These are phyloP conservation scores for Bhutanitis thaidina DNA, from an alignment of 2,888 invertebrate genomes.

Conservation along the genomic window DNA sequence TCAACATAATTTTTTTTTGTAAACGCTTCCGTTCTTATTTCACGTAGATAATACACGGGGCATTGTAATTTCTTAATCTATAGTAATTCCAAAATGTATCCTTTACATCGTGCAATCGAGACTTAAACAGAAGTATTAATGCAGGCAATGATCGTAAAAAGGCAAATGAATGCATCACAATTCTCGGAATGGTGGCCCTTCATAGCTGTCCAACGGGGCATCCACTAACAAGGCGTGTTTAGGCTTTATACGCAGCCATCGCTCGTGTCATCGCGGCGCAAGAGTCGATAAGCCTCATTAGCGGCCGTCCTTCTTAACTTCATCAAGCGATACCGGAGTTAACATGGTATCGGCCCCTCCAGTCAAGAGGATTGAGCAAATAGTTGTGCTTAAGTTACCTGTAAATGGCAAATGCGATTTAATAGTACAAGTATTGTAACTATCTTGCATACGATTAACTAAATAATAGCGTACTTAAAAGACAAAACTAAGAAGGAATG, in stretches of 20 bases:
- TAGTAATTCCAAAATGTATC: too few relatives aligned
- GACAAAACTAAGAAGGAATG: constrained; percentile 5
- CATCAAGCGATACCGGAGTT: constrained; percentile 50
- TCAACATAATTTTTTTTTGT: too few relatives aligned
- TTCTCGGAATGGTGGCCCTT: constrained; percentile 12
- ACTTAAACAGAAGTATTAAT: not conserved
- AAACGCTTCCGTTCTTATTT: too few relatives aligned
- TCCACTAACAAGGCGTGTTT: constrained; percentile 53
- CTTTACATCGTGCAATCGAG: too few relatives aligned
- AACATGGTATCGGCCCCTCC: constrained; percentile 5
- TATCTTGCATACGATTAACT: constrained; percentile 18
- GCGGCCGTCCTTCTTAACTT: constrained; percentile 55
- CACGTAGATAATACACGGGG: too few relatives aligned
- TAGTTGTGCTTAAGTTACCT: constrained; percentile 4
- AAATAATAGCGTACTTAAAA: constrained; percentile 8
- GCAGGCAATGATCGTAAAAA: not conserved
- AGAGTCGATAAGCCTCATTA: constrained; percentile 69
- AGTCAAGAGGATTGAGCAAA: constrained; percentile 19
- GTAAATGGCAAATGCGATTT: constrained; percentile 19
- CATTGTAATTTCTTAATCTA: too few relatives aligned
- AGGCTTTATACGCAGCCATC: constrained; percentile 53
- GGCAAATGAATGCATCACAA: constrained; percentile 1
- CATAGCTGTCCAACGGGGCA: constrained; percentile 27
- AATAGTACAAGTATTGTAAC: constrained; percentile 19
- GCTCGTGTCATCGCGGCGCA: constrained; percentile 57